phyloP scores from a whole-genome alignment of 1,140 invertebrate species.

The Scaptomyza graminum region DNA sequence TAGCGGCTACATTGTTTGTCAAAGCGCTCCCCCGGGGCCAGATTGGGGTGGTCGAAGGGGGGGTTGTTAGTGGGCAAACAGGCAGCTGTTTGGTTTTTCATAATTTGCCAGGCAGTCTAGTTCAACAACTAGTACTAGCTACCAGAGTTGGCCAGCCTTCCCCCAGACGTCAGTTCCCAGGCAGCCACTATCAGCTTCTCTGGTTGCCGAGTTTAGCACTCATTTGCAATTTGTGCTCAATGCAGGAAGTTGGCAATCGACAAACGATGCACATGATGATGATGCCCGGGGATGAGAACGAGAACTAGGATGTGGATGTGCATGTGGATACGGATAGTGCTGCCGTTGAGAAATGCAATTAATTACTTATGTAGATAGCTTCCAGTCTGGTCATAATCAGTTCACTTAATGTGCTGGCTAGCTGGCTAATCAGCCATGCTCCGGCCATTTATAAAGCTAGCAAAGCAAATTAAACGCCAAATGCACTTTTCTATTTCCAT shows the following conservation, averaged over 20 bases:
- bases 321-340: slow-evolving; percentile 3
- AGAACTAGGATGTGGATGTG: slow-evolving; percentile 10
- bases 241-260: slow-evolving; percentile 62
- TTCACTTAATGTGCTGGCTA: slow-evolving; percentile 49
- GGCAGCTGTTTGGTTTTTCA: slow-evolving; percentile 33
- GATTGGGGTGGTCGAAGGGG: neutral
- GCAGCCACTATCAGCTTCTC: neutral
- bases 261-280: slow-evolving; percentile 50
- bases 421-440: slow-evolving; percentile 71
- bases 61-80: no score
- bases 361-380: slow-evolving; percentile 74
- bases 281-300: neutral
- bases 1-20: slow-evolving; percentile 41
- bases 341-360: slow-evolving; percentile 58
- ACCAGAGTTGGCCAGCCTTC: neutral
- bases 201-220: slow-evolving; percentile 8
- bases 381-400: slow-evolving; percentile 59
- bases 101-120: slow-evolving; percentile 35
- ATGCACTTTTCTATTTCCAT: slow-evolving; percentile 16
- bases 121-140: neutral
- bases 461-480: slow-evolving; percentile 47
- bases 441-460: slow-evolving; percentile 64
- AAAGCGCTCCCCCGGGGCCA: slow-evolving; percentile 23
- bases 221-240: slow-evolving; percentile 46
- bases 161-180: neutral